Conservation (phyloP, 2,888 invertebrate species). For the Emesis furor region DNA sequence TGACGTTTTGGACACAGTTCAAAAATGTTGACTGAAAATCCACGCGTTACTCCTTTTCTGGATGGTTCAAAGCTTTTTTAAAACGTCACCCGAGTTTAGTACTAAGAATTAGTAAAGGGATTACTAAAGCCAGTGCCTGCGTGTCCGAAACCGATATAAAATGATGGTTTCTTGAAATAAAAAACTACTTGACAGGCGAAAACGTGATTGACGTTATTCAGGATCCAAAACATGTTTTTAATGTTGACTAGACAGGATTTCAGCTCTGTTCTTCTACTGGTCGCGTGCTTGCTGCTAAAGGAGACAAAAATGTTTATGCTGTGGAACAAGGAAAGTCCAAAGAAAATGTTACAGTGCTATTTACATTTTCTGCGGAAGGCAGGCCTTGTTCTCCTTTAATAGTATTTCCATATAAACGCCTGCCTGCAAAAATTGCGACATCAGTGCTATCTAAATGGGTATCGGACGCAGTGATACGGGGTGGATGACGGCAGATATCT, state of each 20-base stretch:
- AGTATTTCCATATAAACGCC: not conserved
- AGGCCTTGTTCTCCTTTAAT: not conserved
- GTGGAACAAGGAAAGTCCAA: too few relatives aligned
- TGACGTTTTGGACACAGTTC: not conserved
- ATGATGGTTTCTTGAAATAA: not conserved
- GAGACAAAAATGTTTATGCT: too few relatives aligned
- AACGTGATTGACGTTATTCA: not conserved
- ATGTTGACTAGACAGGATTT: not conserved
- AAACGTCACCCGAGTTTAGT: too few relatives aligned
- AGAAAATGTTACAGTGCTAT: too few relatives aligned
- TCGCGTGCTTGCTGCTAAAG: too few relatives aligned
- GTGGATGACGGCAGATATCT: constrained; percentile 58
- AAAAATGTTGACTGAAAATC: not conserved
- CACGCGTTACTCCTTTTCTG: not conserved
- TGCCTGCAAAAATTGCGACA: not conserved
- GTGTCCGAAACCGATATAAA: not conserved
- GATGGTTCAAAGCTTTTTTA: not conserved
- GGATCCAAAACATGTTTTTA: too few relatives aligned
- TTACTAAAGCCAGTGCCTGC: not conserved
- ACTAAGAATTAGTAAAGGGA: too few relatives aligned
- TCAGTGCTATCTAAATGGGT: constrained; percentile 18
- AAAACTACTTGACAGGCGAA: not conserved
- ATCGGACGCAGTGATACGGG: constrained; percentile 45
- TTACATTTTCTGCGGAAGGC: too few relatives aligned
- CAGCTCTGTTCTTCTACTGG: too few relatives aligned